Base-by-base conservation (phyloP, 2,888 invertebrate species). In the Diaperis boleti region DNA sequence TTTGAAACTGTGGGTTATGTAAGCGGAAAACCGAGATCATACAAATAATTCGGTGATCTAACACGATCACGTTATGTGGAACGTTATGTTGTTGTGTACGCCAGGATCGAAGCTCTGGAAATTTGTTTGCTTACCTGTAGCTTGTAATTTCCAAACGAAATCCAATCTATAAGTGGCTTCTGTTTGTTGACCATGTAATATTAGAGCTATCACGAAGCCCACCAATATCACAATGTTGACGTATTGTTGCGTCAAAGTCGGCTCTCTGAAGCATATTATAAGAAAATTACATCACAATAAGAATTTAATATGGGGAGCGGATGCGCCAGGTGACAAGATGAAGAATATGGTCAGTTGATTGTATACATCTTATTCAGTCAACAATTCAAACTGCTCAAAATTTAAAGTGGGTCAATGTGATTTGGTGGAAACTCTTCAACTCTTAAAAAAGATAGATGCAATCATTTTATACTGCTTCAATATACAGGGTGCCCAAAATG, bases 81-180 rank as follows among this genome's bases (percentile, higher is more conserved):
- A 54, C 39, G n/a, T 6, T 39, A 6, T 41, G 13, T 47, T 22
- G 4, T 47, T 31, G 35, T 47, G 22, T 2, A 15, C 14, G 33
- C 11, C 20, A 4, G 17, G 49, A 29, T 15, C 35, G 11, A 52
- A 52, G 14, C 14, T 37, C 29, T 17, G 2, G 11, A 20, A 44
- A 33, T 47, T 20, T 49, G 39, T 47, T 59, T 52, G 15, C 63
- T 41, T 77, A 92, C 92, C 92, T 73, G 91, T 92, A 10, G 97
- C 97, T 84, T 97, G 96, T 18, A 96, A 85, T 82, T 97, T 98
- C 98, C 98, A 98, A 65, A 98, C 90, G 81, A 96, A 96, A 83
- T 98, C 98, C 63, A 98, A 86, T 60, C 97, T 85, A 76, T 96
- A 94, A 0, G 96, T 96, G 72, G 95, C 92, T 83, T 98, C 98